These are phyloP conservation scores for Drosophila parabipectinata DNA, from an alignment of 1,140 invertebrate species.

Conservation along the genomic window DNA sequence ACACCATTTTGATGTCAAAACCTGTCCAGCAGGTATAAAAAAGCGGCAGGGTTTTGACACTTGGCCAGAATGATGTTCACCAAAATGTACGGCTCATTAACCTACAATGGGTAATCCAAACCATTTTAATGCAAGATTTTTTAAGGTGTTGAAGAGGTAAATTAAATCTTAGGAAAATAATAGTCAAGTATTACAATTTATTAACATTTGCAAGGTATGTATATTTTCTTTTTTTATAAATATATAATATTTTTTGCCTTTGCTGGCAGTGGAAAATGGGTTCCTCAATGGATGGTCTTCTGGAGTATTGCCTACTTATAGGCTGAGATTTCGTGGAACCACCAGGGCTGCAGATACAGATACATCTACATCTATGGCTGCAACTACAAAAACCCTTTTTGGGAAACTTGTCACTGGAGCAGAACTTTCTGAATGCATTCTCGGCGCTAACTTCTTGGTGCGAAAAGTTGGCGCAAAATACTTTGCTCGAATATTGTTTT, in stretches of 20 bases:
- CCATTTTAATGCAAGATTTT: background rate
- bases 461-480: conserved; percentile 78
- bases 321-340: conserved; percentile 31
- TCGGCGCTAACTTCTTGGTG: conserved; percentile 72
- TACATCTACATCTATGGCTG: background rate
- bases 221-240: background rate
- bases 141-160: background rate
- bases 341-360: conserved; percentile 28
- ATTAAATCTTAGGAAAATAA: background rate
- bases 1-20: conserved; percentile 66
- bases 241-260: conserved; percentile 25
- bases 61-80: conserved; percentile 53
- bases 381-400: conserved; percentile 5
- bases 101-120: conserved; percentile 29
- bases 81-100: conserved; percentile 66
- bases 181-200: background rate
- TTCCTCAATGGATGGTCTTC: background rate
- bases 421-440: conserved; percentile 78
- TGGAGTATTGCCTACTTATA: conserved; percentile 53
- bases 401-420: conserved; percentile 59
- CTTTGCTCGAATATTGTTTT: conserved; percentile 81
- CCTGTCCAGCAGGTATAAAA: conserved; percentile 20
- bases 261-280: conserved; percentile 35
- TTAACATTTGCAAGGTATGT: too few species aligned
- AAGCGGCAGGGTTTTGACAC: conserved; percentile 58